Percentiles rank a stretch among this genome's conserved stretches.
Conservation (phyloP, 2,113 vertebrate genomes). For the Mesitornis unicolor region DNA sequence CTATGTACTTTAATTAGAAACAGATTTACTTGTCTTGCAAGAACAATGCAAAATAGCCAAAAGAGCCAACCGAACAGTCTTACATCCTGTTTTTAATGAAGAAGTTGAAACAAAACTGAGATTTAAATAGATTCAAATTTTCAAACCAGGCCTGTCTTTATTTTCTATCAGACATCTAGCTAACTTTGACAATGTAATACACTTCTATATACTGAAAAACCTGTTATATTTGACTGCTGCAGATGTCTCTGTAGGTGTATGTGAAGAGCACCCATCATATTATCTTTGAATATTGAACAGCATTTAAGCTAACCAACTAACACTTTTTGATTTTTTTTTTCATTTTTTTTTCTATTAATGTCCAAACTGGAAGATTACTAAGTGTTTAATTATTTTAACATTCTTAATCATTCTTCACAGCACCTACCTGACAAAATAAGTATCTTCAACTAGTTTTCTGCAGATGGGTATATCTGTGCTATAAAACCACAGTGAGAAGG, state of each 20-base stretch:
- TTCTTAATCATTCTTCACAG: not conserved
- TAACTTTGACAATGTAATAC: not conserved
- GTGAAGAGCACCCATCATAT: not conserved
- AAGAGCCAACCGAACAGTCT: not conserved
- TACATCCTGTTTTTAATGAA: not conserved
- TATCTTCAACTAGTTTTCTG: not conserved
- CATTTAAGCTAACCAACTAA: not conserved
- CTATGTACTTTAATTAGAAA: not conserved
- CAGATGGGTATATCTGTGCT: not conserved
- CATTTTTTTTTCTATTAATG: not conserved
- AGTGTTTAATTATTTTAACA: not conserved
- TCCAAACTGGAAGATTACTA: not conserved
- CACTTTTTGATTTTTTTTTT: not conserved
- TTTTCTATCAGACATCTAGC: not conserved
- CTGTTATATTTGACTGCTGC: not conserved
- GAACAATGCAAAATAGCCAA: not conserved
- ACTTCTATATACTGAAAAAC: not conserved
- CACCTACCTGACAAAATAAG: not conserved
- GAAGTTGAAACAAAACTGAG: not conserved
- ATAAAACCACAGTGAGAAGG: not conserved
- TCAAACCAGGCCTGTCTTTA: not conserved
- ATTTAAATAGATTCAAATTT: not conserved
- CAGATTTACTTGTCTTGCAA: not conserved
- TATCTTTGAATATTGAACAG: not conserved
- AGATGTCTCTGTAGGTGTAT: slow-evolving; percentile 9